phyloP scores from a whole-genome alignment of 2,797 vertebrate genomes.

The Myotis findleyi region DNA sequence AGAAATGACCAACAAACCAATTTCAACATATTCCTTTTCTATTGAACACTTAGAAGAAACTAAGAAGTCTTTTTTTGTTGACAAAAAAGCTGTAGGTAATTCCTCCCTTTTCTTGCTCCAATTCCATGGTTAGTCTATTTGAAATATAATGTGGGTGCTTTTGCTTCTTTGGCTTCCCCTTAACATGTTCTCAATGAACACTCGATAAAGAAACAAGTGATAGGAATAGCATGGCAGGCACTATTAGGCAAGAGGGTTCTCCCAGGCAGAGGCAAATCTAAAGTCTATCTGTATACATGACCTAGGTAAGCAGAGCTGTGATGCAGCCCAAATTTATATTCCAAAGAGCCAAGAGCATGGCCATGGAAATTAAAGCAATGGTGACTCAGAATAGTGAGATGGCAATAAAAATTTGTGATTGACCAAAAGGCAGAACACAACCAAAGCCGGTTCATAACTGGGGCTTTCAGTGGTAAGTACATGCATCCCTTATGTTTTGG shows the following conservation, averaged over 20 bases:
- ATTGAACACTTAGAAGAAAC: neutral
- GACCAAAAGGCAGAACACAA: neutral
- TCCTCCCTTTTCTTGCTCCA: neutral
- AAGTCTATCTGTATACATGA: neutral
- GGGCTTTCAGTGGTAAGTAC: neutral
- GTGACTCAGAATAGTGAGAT: neutral
- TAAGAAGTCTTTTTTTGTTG: neutral
- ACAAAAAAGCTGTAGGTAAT: neutral
- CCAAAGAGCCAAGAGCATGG: neutral
- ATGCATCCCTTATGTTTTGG: neutral
- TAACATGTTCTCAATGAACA: neutral
- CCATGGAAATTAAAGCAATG: neutral
- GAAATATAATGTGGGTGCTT: neutral
- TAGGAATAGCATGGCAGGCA: neutral
- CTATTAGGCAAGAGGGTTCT: neutral
- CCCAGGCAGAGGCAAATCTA: neutral
- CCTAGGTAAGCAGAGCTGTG: neutral
- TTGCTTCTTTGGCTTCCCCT: neutral
- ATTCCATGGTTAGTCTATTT: neutral
- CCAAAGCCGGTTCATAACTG: neutral
- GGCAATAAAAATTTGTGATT: neutral
- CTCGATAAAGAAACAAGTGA: neutral
- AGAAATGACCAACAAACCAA: neutral
- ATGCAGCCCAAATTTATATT: neutral
- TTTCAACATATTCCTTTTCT: conserved; percentile 20